A percentile compares a stretch with the other conserved stretches of the same genome.
phyloP scores from a whole-genome alignment of 2,888 invertebrate species.

The Metellina segmentata region DNA sequence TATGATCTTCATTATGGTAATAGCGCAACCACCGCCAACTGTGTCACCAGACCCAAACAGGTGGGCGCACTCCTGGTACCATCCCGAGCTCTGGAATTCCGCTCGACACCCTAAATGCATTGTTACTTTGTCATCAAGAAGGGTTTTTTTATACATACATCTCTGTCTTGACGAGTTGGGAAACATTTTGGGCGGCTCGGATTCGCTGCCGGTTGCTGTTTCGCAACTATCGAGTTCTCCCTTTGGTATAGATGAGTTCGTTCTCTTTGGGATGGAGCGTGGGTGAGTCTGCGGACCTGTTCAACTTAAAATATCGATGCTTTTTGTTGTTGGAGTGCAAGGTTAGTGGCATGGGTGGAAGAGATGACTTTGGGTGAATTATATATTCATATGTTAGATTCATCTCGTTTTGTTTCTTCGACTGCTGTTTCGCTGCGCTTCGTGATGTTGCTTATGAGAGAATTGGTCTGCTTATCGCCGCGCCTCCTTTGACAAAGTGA shows the following conservation, averaged over 20 bases:
- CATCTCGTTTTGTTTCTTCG: not conserved
- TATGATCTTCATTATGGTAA: constrained; percentile 57
- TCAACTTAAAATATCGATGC: not conserved
- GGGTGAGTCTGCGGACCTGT: not conserved
- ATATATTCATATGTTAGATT: not conserved
- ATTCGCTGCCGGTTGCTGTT: constrained; percentile 23
- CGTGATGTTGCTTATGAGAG: not conserved
- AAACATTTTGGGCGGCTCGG: constrained; percentile 30
- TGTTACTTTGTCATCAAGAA: constrained; percentile 69
- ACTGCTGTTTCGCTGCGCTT: not conserved
- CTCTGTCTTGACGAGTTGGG: constrained; percentile 4
- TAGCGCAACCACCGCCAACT: constrained; percentile 34
- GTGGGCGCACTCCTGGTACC: constrained; percentile 13
- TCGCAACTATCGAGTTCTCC: constrained; percentile 47
- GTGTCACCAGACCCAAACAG: constrained; percentile 53
- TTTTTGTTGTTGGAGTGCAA: constrained; percentile 10
- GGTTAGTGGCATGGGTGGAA: not conserved
- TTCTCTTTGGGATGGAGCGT: constrained; percentile 2
- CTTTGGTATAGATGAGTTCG: constrained; percentile 53
- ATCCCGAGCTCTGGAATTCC: constrained; percentile 24
- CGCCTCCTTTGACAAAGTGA: not conserved
- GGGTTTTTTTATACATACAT: not conserved
- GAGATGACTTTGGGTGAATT: not conserved
- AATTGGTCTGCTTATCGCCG: not conserved
- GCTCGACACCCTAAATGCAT: constrained; percentile 68